Evolutionary conservation across 2,888 invertebrate species (phyloP).

Genomic region (Oscheius onirici): DNA sequence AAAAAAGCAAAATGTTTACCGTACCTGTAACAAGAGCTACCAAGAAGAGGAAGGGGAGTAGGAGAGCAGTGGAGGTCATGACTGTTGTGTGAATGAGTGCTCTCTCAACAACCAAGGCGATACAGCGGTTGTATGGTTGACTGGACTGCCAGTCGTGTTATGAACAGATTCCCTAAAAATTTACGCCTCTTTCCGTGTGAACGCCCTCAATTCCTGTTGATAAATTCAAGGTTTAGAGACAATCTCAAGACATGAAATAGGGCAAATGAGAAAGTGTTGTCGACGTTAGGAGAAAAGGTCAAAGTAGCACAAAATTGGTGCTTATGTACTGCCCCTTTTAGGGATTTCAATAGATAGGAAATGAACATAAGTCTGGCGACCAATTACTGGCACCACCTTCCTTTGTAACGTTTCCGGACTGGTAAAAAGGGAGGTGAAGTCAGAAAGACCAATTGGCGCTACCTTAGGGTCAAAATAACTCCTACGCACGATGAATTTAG

Average conservation of each 20-base stretch:
- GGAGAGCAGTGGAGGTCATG: conserved; percentile 16
- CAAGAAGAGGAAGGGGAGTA: conserved; percentile 6
- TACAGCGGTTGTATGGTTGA: conserved; percentile 32
- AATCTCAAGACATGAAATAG: too few relatives aligned
- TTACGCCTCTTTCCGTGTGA: background rate
- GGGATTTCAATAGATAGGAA: conserved; percentile 20
- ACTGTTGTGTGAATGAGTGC: conserved; percentile 8
- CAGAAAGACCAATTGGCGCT: conserved; percentile 25
- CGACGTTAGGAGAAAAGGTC: background rate
- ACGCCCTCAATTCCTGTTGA: background rate
- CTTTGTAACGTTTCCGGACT: conserved; percentile 24
- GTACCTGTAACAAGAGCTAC: background rate
- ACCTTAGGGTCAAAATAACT: conserved; percentile 22
- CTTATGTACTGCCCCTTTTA: conserved; percentile 21
- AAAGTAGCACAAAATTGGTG: background rate
- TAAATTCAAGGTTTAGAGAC: too few relatives aligned
- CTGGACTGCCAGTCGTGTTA: conserved; percentile 17
- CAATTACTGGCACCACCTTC: conserved; percentile 23
- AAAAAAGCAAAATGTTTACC: background rate
- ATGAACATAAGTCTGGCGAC: conserved; percentile 17
- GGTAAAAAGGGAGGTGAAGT: conserved; percentile 20
- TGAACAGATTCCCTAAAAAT: conserved; percentile 21
- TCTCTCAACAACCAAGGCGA: conserved; percentile 4
- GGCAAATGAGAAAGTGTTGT: too few relatives aligned
- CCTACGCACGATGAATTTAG: conserved; percentile 15